phyloP scores from a whole-genome alignment of 2,113 vertebrate genomes.

The Pseudorectes ferrugineus region DNA sequence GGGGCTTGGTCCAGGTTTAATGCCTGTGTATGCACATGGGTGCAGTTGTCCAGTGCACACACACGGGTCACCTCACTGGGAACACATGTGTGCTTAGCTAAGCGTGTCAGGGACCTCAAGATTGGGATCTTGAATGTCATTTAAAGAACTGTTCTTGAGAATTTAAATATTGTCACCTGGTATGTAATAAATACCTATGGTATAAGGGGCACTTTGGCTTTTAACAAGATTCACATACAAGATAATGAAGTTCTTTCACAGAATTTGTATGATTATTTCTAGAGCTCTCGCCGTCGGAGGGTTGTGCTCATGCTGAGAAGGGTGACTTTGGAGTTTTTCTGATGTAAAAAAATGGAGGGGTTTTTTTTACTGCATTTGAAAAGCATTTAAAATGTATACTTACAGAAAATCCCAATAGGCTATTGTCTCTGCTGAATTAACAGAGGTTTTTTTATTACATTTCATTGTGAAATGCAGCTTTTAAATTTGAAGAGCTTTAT shows the following conservation, averaged over 20 bases:
- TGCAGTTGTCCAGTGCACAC: background rate
- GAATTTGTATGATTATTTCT: background rate
- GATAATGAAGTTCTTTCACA: background rate
- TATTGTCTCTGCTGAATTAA: background rate
- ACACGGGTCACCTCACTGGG: background rate
- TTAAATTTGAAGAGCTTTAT: background rate
- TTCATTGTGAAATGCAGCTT: background rate
- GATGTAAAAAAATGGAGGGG: background rate
- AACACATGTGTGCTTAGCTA: rapidly evolving
- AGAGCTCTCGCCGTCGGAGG: background rate
- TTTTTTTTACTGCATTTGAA: background rate
- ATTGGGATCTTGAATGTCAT: background rate
- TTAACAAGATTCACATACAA: background rate
- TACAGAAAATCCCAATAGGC: background rate
- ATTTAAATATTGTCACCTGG: background rate
- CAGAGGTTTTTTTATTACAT: background rate
- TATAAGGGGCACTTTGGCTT: background rate
- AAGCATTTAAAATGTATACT: background rate
- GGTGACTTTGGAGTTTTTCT: background rate
- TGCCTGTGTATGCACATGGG: rapidly evolving
- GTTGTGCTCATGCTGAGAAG: background rate
- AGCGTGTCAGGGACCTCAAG: background rate
- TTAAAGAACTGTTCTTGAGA: background rate
- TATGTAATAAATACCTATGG: background rate
- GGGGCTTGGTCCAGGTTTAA: background rate